Percentiles rank a stretch among this genome's conserved stretches.
Evolutionary conservation across 2,888 invertebrate species (phyloP).

Genomic region (Callyntrura guangdongensis): DNA sequence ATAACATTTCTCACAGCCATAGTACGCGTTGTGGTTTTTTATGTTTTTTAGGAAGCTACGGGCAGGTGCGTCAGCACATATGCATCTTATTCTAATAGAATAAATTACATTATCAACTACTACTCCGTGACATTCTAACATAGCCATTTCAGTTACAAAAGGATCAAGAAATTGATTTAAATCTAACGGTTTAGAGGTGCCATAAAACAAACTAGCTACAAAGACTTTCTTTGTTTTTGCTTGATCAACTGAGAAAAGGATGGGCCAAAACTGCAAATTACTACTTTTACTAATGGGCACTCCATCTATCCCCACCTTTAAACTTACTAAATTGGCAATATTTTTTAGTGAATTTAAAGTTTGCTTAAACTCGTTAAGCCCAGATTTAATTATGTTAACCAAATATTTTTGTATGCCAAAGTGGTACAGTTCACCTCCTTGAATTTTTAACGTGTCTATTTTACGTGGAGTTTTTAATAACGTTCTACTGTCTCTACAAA

Average conservation of each 20-base stretch:
- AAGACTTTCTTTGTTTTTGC: background rate
- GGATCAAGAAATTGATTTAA: slow-evolving; percentile 1
- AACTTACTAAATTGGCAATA: slow-evolving; percentile 4
- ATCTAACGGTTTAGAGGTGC: slow-evolving; percentile 41
- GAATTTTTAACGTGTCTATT: background rate
- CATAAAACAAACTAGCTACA: slow-evolving; percentile 50
- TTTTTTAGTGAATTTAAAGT: background rate
- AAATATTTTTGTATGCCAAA: background rate
- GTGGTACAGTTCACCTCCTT: background rate
- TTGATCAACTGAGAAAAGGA: slow-evolving; percentile 31
- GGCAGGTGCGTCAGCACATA: slow-evolving; percentile 71
- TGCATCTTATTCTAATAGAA: slow-evolving; percentile 46
- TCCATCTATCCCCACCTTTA: slow-evolving; percentile 62
- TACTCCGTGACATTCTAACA: slow-evolving; percentile 6
- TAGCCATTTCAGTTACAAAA: background rate
- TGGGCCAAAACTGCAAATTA: slow-evolving; percentile 66
- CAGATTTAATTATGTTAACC: background rate
- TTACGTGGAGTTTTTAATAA: slow-evolving; percentile 48
- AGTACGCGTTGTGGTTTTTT: slow-evolving; percentile 56
- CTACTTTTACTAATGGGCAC: slow-evolving; percentile 49
- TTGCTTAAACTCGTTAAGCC: background rate
- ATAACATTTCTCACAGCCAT: slow-evolving; percentile 39
- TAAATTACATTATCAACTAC: background rate
- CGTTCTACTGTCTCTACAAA: slow-evolving; percentile 55
- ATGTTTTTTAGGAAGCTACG: slow-evolving; percentile 65